Evolutionary conservation across 1,140 invertebrate genomes (phyloP), one percentile per base, ranked within the genome.

Genomic region (Acyrthosiphon pisum): DNA sequence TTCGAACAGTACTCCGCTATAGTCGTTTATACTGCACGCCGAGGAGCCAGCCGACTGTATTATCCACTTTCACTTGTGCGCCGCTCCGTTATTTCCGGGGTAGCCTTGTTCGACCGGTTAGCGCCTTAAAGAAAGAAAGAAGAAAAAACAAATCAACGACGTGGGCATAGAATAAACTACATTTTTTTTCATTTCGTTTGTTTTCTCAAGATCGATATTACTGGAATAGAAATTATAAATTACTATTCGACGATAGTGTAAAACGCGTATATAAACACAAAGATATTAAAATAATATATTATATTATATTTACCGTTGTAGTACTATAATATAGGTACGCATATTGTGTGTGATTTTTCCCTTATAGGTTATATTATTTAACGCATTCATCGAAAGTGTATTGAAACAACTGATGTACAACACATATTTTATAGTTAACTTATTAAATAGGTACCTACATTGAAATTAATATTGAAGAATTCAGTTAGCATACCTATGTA

Each of bases 21-120:
- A 26, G 83, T 41, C 20, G 23, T 37, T 6, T 81, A n/a, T 86
- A n/a, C 9, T 35, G 44, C 20, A 37, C 87, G 26, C 87, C n/a
- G 48, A 89, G 87, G 48, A 89, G 35, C 87, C 87, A 89, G 48
- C 81, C 37, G 48, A 84, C 91, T 53, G 81, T 83, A 48, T 50
- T 93, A 56, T 84, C 48, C 81, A 93, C 91, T 93, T 93, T 93
- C 91, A 93, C 91, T 93, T 86, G 81, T 26, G 81, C 91, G 46
- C 18, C 83, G n/a, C 81, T 93, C 81, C 91, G 91, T 86, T 93
- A 84, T 93, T 93, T 93, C 91, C 91, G 91, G 91, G 91, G 91
- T 93, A 93, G 91, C 81, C 91, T 86, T 56, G 91, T 86, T 50
- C 46, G 81, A 93, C 91, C 91, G 81, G 91, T 93, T 93, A 86